Base-by-base conservation (phyloP, 2,888 invertebrate species). In the Subacronicta megacephala region DNA sequence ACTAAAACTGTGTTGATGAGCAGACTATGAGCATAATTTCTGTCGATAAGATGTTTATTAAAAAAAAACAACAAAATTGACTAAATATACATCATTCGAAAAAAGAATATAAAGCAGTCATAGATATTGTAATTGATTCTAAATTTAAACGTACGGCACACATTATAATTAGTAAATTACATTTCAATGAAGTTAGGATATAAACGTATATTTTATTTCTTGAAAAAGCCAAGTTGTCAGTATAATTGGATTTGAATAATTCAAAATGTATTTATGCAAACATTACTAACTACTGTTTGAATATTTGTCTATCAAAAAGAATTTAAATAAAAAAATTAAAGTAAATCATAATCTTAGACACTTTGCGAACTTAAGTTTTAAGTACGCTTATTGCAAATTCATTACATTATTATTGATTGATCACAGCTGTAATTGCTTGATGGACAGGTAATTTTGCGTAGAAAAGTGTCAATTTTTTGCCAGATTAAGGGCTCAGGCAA, bases 241-340 rank as follows among this genome's bases (percentile, higher is more conserved):
- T 13, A n/a, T 63, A 63, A 57, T 63, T 63, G 57, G 13, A 36
- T 49, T 44, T 56, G 23, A 49, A 44, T 62, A 37, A 42, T 16
- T 55, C 31, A n/a, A 26, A n/a, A n/a, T n/a, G n/a, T n/a, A n/a
- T n/a, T n/a, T n/a, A n/a, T n/a, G n/a, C n/a, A n/a, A n/a, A n/a
- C n/a, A n/a, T n/a, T n/a, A 26, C 3, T 12, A 15, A 1, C 20
- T 20, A 7, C n/a, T n/a, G n/a, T n/a, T n/a, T n/a, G n/a, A n/a
- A n/a, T n/a, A n/a, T n/a, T n/a, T 40, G 7, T 40, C 2, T 13
- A 20, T 20, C 7, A 20, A 40, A 15, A 5, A 37, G 12, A 1
- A 6, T n/a, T n/a, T n/a, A n/a, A n/a, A n/a, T n/a, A n/a, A n/a
- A n/a, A n/a, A n/a, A n/a, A n/a, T n/a, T n/a, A n/a, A n/a, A n/a